Base-by-base conservation (phyloP, 1,140 invertebrate genomes). In the Pararge aegeria region DNA sequence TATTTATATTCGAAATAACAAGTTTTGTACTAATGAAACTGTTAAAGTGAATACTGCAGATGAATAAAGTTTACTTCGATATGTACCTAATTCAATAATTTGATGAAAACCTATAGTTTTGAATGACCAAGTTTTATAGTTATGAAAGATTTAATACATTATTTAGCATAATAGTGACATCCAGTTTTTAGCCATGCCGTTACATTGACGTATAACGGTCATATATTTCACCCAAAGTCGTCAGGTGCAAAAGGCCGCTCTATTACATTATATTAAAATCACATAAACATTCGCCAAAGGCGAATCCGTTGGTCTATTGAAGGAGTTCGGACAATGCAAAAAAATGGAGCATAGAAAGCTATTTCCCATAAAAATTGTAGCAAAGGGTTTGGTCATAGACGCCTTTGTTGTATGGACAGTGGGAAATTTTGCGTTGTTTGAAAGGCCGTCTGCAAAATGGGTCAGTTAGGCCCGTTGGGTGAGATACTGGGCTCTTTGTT, bases 341-440 rank as follows among this genome's bases (percentile, higher is more conserved):
- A 66, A 87, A 84, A 80, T 88, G 70, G 85, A 88, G 83, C 85
- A 75, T 69, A 79, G 42, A 46, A 46, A 46, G 42, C 66, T 70
- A 69, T 79, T 88, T 88, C 85, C 82, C 85, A 88, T 88, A 84
- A 86, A 82, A 84, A 83, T 76, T 69, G 72, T 80, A 79, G 60
- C 81, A 70, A 79, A 85, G 81, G 78, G 83, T 78, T 56, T 80
- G 73, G 80, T 70, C 73, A 80, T 80, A 79, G 65, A 72, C 30
- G 40, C 18, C 68, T 75, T 84, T 84, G 80, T 84, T 75, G 53
- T 75, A 50, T 57, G 78, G 78, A 53, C 80, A 88, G 85, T 89
- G 85, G 77, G 83, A 89, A 89, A 77, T 77, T 86, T 84, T 74
- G 78, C 80, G 67, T 53, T 44, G 59, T 48, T 63, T 75, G 66